Evolutionary conservation across 2,113 vertebrate species (phyloP), one percentile per base, ranked within the genome.

Genomic region (Coturnix japonica): DNA sequence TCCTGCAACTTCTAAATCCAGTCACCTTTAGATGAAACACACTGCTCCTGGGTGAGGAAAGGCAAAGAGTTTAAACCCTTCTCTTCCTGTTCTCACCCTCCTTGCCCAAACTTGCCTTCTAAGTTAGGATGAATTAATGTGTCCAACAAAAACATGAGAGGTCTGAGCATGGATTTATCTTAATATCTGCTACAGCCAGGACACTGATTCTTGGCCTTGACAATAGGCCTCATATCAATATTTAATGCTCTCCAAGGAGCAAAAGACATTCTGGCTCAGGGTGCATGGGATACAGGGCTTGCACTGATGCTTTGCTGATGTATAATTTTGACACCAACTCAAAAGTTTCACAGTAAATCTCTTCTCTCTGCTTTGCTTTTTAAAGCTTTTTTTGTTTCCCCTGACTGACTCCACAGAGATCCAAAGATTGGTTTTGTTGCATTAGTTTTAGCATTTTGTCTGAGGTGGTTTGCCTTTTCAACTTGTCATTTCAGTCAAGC

Each of bases 311-410:
- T 61, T 23, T 21, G 56, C 61, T 16, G 25, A 70, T 51, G 46
- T 11, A 33, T 30, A 53, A 37, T 33, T 69, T 67, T 21, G 2
- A 5, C 13, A 20, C 8, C 30, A 43, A 20, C 4, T 49, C n/a
- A 37, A 30, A 65, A 39, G n/a, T 51, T 78, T 22, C 0, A 3
- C 0, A 4, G 54, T 0, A 1, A 89, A 78, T n/a, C 22, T 25
- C 10, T 72, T 75, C 72, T 86, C 72, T 74, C 44, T 77, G 51
- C 46, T 82, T 59, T 51, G 61, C 56, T 91, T 81, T 74, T 82
- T 8, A 72, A 47, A 81, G 39, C 44, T 60, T 64, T 69, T 51
- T 53, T 12, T 7, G 14, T 72, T 77, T 70, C 56, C 19, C 51
- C 20, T 56, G 59, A 33, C 25, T 30, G 43, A 25, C 51, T 85